Evolutionary conservation across 1,140 invertebrate genomes (phyloP).

Genomic region (Gerris buenoi): DNA sequence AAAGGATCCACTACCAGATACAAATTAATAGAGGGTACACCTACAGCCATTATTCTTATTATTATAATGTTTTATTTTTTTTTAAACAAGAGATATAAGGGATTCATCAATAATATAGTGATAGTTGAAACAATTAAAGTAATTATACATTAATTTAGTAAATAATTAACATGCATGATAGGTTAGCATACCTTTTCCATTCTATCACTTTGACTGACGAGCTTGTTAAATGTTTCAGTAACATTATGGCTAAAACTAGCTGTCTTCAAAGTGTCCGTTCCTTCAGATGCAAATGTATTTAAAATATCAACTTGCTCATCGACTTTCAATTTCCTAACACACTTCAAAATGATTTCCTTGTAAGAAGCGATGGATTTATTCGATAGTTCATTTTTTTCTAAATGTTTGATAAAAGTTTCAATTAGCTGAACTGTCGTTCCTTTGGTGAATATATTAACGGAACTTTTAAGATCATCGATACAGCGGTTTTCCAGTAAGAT

Average conservation of each 20-base stretch:
- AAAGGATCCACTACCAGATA: too few species aligned
- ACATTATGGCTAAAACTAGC: not conserved
- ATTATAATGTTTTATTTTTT: too few species aligned
- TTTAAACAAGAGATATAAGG: too few species aligned
- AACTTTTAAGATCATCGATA: slow-evolving; percentile 3
- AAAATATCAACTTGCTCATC: slow-evolving; percentile 1
- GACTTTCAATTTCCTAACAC: slow-evolving; percentile 1
- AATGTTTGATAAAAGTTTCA: not conserved
- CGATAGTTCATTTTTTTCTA: not conserved
- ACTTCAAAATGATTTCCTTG: slow-evolving; percentile 3
- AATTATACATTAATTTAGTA: too few species aligned
- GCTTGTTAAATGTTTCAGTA: slow-evolving; percentile 2
- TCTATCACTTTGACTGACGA: not conserved
- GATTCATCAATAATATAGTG: too few species aligned
- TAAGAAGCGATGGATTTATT: not conserved
- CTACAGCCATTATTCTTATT: too few species aligned
- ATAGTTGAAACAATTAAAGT: too few species aligned
- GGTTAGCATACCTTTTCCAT: not conserved
- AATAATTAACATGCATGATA: too few species aligned
- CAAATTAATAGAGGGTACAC: too few species aligned
- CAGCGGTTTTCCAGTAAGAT: not conserved
- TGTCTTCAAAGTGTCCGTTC: not conserved
- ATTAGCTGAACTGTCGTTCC: not conserved
- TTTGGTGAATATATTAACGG: not conserved
- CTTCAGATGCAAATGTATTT: not conserved